Evolutionary conservation across 2,888 invertebrate genomes (phyloP), one percentile per base, ranked within the genome.

Genomic region (Chalcosyrphus nemorum): DNA sequence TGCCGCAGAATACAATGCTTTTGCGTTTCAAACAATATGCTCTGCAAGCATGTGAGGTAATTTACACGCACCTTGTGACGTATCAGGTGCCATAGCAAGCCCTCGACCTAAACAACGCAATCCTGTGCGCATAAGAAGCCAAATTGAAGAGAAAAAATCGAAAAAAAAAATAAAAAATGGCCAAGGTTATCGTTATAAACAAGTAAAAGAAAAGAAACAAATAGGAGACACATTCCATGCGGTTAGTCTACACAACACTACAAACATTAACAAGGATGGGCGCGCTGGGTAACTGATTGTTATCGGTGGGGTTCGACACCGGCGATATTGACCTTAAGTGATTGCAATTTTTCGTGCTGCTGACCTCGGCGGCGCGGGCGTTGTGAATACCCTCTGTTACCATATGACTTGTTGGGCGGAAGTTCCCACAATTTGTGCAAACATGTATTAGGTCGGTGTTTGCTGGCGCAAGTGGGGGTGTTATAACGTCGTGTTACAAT

Each of bases 31-130:
- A n/a, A n/a, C 66, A 66, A 57, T 57, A 66, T 54, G 56, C 32
- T 32, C 65, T 11, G 32, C 54, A 63, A 65, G 74, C 74, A 74
- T 66, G 66, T 75, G 47, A 75, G 57, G 57, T 35, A 57, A 57
- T 75, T 75, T 47, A 57, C 45, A 75, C 75, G 75, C 75, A 66
- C 75, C 75, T 59, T 75, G 11, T 75, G 38, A 74, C 45, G 45
- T 57, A 66, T n/a, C 65, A 66, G 47, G 57, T 74, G 74, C 56
- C 24, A 38, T 50, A 43, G 29, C 5, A 27, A 54, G 56, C 24
- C 56, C 35, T 52, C 17, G 32, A 13, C 5, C 19, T 29, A 52
- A 35, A 47, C 50, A 5, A 15, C 24, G 19, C 27, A 50, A 47
- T 19, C 29, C n/a, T n/a, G n/a, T 43, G 41, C 59, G 13, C 27